These are phyloP conservation scores for Carassius gibelio DNA, from an alignment of 2,113 vertebrate genomes.

Conservation along the genomic window DNA sequence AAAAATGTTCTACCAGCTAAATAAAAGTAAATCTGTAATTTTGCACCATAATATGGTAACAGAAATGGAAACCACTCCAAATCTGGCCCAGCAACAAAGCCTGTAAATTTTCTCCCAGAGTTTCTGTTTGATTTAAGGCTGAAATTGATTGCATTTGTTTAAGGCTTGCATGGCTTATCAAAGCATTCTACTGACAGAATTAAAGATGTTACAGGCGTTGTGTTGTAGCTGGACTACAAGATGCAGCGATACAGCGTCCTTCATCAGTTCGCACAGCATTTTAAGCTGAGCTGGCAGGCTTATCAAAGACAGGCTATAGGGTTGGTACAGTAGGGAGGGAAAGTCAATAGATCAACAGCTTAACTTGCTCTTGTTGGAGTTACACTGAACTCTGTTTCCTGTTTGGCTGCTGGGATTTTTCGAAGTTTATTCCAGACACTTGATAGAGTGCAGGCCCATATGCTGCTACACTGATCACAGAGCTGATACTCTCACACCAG, in stretches of 20 bases:
- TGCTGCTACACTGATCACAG: conserved; percentile 20
- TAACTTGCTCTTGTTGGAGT: conserved; percentile 26
- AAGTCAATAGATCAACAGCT: conserved; percentile 45
- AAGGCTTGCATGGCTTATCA: conserved; percentile 48
- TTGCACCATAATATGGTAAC: background rate
- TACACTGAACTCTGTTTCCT: conserved; percentile 38
- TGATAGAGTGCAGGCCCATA: conserved; percentile 6
- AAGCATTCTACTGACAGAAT: conserved; percentile 52
- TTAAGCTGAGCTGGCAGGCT: conserved; percentile 47
- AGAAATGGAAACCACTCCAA: background rate
- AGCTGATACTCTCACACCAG: background rate
- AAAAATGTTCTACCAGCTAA: background rate
- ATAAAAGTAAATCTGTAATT: background rate
- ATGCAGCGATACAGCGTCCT: conserved; percentile 43
- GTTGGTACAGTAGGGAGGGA: conserved; percentile 32
- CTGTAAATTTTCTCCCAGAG: background rate
- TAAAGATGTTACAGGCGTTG: conserved; percentile 34
- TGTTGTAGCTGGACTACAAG: conserved; percentile 31
- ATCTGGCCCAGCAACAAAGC: background rate
- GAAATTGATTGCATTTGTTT: conserved; percentile 38
- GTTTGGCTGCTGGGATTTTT: background rate
- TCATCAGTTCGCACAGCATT: conserved; percentile 47
- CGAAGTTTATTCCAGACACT: background rate
- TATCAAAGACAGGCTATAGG: conserved; percentile 53
- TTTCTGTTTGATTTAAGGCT: background rate